These are phyloP conservation scores for Indicator indicator DNA, from an alignment of 2,113 vertebrate species.

Conservation along the genomic window DNA sequence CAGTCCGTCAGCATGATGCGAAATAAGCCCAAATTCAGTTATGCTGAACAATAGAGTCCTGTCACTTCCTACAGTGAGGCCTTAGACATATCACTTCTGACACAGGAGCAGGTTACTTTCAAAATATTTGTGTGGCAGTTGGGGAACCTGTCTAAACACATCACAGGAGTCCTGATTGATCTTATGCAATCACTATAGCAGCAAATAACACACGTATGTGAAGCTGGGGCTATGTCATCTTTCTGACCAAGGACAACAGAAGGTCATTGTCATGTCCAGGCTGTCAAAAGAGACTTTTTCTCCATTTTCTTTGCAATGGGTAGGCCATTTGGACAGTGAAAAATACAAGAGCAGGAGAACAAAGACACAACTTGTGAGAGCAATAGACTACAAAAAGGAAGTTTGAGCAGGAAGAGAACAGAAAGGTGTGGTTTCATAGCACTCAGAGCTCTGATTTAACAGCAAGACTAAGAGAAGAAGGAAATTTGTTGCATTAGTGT, in stretches of 20 bases:
- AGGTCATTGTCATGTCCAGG: background rate
- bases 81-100: constrained; percentile 47
- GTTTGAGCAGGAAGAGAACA: background rate
- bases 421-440: background rate
- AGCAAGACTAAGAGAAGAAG: background rate
- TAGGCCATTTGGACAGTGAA: background rate
- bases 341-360: background rate
- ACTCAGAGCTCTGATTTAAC: background rate
- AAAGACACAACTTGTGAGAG: background rate
- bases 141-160: constrained; percentile 62
- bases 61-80: constrained; percentile 53
- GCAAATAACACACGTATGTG: constrained; percentile 4
- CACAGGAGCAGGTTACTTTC: constrained; percentile 61
- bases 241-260: constrained; percentile 32
- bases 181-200: constrained; percentile 29
- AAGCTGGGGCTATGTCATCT: constrained; percentile 1
- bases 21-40: constrained; percentile 52
- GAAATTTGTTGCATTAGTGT: background rate
- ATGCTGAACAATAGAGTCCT: constrained; percentile 47
- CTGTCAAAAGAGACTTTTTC: background rate
- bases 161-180: constrained; percentile 47
- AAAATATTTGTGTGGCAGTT: constrained; percentile 57
- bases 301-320: background rate
- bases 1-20: background rate
- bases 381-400: background rate